Evolutionary conservation across 2,797 vertebrate species (phyloP).

Genomic region (Orientallactaga sibirica): DNA sequence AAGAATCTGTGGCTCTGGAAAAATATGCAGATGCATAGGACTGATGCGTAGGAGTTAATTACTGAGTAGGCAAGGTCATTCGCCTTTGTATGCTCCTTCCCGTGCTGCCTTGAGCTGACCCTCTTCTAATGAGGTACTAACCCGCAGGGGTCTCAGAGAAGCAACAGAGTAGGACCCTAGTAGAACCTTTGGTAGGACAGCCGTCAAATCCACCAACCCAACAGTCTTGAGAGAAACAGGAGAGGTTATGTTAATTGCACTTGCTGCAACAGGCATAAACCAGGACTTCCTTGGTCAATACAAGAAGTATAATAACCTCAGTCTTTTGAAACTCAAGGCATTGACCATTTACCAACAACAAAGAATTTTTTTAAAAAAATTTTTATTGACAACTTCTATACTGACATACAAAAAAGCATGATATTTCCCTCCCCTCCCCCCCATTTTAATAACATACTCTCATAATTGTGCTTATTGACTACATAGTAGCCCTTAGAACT

Average conservation of each 20-base stretch:
- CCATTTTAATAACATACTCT: neutral
- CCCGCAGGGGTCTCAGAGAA: neutral
- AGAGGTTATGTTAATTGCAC: neutral
- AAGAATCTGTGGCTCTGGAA: neutral
- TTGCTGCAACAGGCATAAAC: neutral
- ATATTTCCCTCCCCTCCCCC: too few species aligned
- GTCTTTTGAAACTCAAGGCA: constrained; percentile 12
- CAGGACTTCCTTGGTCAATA: neutral
- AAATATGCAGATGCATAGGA: neutral
- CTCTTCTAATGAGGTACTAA: neutral
- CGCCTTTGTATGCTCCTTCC: neutral
- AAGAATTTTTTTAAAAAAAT: neutral
- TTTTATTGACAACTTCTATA: too few species aligned
- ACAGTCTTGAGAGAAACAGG: neutral
- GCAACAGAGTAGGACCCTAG: neutral
- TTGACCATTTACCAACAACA: neutral
- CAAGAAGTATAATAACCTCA: neutral
- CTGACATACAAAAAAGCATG: too few species aligned
- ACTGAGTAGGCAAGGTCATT: neutral
- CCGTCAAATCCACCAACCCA: neutral
- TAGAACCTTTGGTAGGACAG: neutral
- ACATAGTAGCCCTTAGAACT: neutral
- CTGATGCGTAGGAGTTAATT: neutral
- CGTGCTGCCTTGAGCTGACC: neutral
- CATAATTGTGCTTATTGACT: neutral